phyloP scores from a whole-genome alignment of 2,797 vertebrate species.

The Allenopithecus nigroviridis region DNA sequence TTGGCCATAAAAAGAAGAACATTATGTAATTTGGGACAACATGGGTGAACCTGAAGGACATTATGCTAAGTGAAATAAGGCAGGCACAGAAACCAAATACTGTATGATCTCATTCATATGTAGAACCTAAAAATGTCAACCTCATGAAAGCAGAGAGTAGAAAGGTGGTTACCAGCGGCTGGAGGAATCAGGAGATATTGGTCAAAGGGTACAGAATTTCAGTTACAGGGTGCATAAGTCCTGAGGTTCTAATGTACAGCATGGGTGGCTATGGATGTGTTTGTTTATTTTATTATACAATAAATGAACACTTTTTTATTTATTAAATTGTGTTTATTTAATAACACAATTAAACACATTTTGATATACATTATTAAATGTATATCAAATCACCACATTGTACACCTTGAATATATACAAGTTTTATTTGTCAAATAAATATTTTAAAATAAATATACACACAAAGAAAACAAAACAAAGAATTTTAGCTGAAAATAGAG shows the following conservation, averaged over 20 bases:
- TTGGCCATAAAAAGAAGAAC: neutral
- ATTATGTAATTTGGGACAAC: neutral
- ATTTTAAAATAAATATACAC: neutral
- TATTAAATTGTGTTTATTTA: no score
- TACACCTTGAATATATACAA: neutral
- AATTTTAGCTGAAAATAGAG: neutral
- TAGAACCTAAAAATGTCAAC: neutral
- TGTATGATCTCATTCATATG: neutral
- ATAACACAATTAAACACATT: no score
- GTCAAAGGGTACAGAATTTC: neutral
- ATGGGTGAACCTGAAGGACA: neutral
- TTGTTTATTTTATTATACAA: neutral
- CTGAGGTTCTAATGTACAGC: neutral
- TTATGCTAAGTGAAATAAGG: neutral
- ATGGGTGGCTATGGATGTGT: neutral
- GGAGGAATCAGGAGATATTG: neutral
- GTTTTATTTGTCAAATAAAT: neutral
- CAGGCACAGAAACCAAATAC: neutral
- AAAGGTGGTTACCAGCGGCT: neutral
- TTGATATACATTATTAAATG: neutral
- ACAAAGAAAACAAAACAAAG: neutral
- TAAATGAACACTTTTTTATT: no score
- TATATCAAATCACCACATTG: neutral
- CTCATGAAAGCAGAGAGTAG: neutral
- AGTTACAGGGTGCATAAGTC: neutral